A percentile compares a stretch with the other conserved stretches of the same genome.
Evolutionary conservation across 2,113 vertebrate species (phyloP).

Genomic region (Halichoeres trimaculatus): DNA sequence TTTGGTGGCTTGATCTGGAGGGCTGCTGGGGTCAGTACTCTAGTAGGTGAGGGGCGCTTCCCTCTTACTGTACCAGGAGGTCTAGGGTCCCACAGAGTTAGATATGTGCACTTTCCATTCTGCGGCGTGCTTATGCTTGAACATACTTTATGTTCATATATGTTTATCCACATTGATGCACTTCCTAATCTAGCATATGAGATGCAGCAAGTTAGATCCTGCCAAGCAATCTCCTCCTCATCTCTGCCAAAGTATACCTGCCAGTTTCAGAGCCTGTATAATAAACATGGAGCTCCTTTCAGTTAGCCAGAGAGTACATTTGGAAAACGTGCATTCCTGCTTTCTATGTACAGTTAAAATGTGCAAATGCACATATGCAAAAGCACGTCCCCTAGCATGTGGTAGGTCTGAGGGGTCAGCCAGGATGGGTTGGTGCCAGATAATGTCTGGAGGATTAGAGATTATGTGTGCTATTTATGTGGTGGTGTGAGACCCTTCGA

Average conservation of each 20-base stretch:
- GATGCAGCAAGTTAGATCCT: conserved; percentile 3
- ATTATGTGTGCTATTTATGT: conserved; percentile 63
- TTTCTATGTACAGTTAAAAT: not conserved
- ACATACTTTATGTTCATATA: conserved; percentile 1
- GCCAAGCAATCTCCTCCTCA: conserved; percentile 26
- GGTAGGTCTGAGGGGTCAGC: conserved; percentile 61
- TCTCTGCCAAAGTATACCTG: conserved; percentile 34
- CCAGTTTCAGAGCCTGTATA: not conserved
- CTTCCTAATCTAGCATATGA: conserved; percentile 29
- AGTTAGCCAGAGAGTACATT: conserved; percentile 14
- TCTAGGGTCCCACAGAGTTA: conserved; percentile 4
- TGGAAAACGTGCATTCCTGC: conserved; percentile 3
- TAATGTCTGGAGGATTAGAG: conserved; percentile 51
- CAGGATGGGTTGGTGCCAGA: conserved; percentile 39
- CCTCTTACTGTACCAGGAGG: not conserved
- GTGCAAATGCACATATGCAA: not conserved
- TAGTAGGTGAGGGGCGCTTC: not conserved
- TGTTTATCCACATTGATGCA: conserved; percentile 10
- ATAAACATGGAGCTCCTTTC: conserved; percentile 8
- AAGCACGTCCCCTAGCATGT: conserved; percentile 25
- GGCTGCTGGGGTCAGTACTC: conserved; percentile 33
- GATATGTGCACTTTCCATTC: not conserved
- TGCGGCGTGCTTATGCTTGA: conserved; percentile 9
- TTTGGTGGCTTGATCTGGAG: conserved; percentile 40
- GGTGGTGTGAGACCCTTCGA: conserved; percentile 57